Base-by-base conservation (phyloP, 2,113 vertebrate species). In the Prunella fulvescens region DNA sequence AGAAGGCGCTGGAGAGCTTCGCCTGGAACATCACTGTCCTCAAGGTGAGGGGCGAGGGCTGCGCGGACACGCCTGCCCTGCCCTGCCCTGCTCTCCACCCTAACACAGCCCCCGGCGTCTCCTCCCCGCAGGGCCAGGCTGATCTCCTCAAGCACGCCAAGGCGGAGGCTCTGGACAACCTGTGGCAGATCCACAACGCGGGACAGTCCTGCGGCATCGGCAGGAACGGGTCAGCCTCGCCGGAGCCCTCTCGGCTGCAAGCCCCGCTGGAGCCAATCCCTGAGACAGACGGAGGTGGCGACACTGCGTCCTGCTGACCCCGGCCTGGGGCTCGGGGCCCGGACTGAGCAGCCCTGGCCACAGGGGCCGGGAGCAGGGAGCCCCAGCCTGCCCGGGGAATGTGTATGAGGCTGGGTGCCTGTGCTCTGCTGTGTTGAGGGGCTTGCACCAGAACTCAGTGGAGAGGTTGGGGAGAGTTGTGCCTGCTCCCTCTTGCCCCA, bases 121-220 rank as follows among this genome's bases (percentile, higher is more conserved):
- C 12, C 10, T 73, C 37, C 47, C 54, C 35, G 15, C 97, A 99
- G 99, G 99, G 99, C 94, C 99, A 99, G 93, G 99, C 98, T 3
- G 99, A 99, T 76, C 97, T 99, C 85, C 97, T 99, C 92, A 99
- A 99, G 89, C 99, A 99, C 1, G 99, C 99, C 61, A 99, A 99
- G 97, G 98, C 97, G 0, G 99, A 99, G 94, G 98, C 98, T 0
- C 88, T 99, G 96, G 99, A 99, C 97, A 99, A 98, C 10, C 96
- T 99, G 81, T 98, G 98, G 90, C 99, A 99, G 98, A 99, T 99
- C 96, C 98, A 99, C 97, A 99, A 98, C 11, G 98, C 99, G 0
- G 98, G 98, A 54, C 99, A 99, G 96, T 98, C 99, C 39, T 99
- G 98, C 5, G 99, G 99, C 70, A 98, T 99, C 20, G 98, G 98